Conservation (phyloP, 2,797 vertebrate species). For the Toxotes lorentzi region DNA sequence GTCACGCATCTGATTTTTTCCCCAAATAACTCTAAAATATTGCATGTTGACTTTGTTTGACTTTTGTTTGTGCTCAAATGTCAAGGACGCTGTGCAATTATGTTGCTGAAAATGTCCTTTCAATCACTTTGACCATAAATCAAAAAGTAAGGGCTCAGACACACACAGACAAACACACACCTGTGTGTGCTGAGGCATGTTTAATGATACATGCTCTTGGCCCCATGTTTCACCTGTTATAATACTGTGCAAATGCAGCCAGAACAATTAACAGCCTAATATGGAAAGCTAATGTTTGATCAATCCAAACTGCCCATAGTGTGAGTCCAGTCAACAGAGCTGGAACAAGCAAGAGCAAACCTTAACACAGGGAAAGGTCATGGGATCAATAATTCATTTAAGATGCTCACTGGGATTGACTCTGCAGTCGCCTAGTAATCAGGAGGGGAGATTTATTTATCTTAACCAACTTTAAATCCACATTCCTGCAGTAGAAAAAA, state of each 20-base stretch:
- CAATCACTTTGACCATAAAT: slow-evolving; percentile 68
- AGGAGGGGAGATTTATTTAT: slow-evolving; percentile 85
- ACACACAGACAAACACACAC: background rate
- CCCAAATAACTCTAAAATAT: slow-evolving; percentile 38
- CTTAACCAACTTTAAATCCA: slow-evolving; percentile 81
- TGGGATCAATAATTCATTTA: slow-evolving; percentile 89
- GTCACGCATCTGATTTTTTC: slow-evolving; percentile 30
- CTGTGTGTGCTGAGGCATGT: slow-evolving; percentile 29
- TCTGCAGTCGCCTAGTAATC: slow-evolving; percentile 79
- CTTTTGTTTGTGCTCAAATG: slow-evolving; percentile 60
- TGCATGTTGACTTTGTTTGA: slow-evolving; percentile 42
- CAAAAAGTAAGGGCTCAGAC: slow-evolving; percentile 31
- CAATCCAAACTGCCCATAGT: slow-evolving; percentile 68
- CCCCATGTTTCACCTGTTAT: slow-evolving; percentile 47
- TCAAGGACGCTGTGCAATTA: slow-evolving; percentile 64
- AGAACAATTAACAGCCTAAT: slow-evolving; percentile 77
- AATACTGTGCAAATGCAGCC: slow-evolving; percentile 59
- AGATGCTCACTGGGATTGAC: slow-evolving; percentile 83
- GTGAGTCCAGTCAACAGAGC: slow-evolving; percentile 76
- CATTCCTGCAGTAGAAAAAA: slow-evolving; percentile 61
- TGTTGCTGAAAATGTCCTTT: slow-evolving; percentile 59
- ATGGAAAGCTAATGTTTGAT: slow-evolving; percentile 79
- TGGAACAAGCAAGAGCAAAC: slow-evolving; percentile 76
- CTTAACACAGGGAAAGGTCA: slow-evolving; percentile 85
- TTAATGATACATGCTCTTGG: slow-evolving; percentile 39